Evolutionary conservation across 2,888 invertebrate species (phyloP).

Genomic region (Harmothoe impar): DNA sequence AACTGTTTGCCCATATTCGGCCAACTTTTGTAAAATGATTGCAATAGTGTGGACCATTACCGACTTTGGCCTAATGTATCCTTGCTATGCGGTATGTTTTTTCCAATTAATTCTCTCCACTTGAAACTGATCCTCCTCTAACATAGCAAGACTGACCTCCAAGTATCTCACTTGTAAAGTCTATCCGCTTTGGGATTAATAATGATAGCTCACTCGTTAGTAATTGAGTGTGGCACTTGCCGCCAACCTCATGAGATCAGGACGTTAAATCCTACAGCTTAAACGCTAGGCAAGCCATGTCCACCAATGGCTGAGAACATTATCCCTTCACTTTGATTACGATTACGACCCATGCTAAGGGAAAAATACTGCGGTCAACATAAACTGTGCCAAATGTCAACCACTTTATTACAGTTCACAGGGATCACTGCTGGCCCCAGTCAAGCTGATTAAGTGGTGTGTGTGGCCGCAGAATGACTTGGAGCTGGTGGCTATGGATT

Average conservation of each 20-base stretch:
- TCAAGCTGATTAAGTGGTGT: background rate
- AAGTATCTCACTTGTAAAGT: too few species aligned
- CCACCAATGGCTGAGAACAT: background rate
- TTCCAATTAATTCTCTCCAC: too few species aligned
- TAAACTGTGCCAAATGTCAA: conserved; percentile 45
- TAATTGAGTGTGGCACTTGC: conserved; percentile 17
- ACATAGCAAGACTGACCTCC: too few species aligned
- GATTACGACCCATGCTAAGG: background rate
- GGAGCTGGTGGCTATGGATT: background rate
- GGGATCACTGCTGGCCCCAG: background rate
- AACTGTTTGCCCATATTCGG: too few species aligned
- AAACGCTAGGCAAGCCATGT: background rate
- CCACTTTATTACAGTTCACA: conserved; percentile 35
- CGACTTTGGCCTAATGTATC: too few species aligned
- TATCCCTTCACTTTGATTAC: background rate
- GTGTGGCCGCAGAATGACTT: background rate
- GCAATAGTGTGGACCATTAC: too few species aligned
- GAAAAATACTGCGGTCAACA: background rate
- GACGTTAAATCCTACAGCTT: background rate
- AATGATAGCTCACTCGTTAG: background rate
- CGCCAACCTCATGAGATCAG: background rate
- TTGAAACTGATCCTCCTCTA: too few species aligned
- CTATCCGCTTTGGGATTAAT: too few species aligned
- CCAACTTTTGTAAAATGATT: too few species aligned
- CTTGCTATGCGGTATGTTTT: too few species aligned